Percentiles rank a stretch among this genome's conserved stretches.
phyloP scores from a whole-genome alignment of 2,797 vertebrate species.

The Coregonus suidteri region DNA sequence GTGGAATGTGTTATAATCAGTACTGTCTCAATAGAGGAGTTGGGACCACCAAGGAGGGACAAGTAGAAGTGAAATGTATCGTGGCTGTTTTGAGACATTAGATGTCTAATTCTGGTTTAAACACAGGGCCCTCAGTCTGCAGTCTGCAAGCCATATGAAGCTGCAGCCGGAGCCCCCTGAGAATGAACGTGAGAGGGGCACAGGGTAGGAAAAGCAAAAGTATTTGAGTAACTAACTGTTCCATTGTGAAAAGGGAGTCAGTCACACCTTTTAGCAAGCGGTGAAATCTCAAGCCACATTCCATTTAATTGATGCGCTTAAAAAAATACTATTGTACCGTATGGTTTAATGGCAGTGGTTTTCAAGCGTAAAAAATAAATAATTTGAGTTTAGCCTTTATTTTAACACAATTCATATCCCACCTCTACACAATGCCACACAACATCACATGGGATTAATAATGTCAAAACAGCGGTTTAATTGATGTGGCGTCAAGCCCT shows the following conservation, averaged over 20 bases:
- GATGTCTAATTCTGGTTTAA: constrained; percentile 1
- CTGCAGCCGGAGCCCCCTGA: background rate
- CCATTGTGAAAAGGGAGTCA: background rate
- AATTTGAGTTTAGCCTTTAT: background rate
- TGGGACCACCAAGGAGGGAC: constrained; percentile 2
- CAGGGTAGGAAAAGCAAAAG: background rate
- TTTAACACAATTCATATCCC: background rate
- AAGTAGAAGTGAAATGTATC: background rate
- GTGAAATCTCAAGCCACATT: background rate
- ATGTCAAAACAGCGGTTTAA: constrained; percentile 49
- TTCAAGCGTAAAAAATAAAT: background rate
- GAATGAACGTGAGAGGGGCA: constrained; percentile 3
- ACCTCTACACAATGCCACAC: background rate
- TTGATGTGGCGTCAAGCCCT: constrained; percentile 21
- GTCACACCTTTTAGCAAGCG: background rate
- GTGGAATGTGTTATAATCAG: constrained; percentile 7
- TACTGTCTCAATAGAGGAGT: background rate
- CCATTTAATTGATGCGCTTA: background rate
- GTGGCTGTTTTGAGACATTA: background rate
- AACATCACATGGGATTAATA: constrained; percentile 6
- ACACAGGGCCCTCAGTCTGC: background rate
- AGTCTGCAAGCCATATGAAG: background rate
- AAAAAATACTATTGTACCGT: background rate
- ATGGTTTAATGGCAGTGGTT: background rate
- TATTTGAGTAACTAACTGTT: background rate